Evolutionary conservation across 1,140 invertebrate species (phyloP), one percentile per base, ranked within the genome.

Genomic region (Eumeta japonica): DNA sequence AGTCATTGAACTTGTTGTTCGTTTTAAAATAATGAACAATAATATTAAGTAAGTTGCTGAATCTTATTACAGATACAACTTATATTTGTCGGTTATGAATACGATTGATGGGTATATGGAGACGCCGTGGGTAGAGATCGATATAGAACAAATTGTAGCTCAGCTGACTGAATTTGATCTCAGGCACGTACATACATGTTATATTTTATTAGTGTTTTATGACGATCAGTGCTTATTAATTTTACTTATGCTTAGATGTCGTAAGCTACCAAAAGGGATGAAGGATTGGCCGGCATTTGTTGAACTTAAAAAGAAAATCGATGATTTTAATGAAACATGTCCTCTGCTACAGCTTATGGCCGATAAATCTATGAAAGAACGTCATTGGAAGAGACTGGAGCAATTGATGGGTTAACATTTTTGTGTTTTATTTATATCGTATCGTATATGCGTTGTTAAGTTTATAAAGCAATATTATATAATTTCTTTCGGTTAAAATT

Each of bases 281-380:
- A 89, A 88, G 74, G 87, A 90, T 38, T 94, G 91, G 90, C 88
- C 88, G 2, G 92, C 91, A 0, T 95, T 81, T 65, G 83, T 87
- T 16, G 89, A 92, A 48, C 65, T 94, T 31, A 92, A 90, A 48
- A 89, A 88, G 45, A 92, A 89, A 60, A 92, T 95, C 46, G 90
- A 93, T 45, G 89, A 94, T 50, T 94, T 94, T 55, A 92, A 87
- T 56, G 87, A 92, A 56, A 89, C 86, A 36, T 91, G 90, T 55
- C 91, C 91, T 0, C 58, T 94, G 11, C 72, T 94, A 10, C 89
- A 93, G 59, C 58, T 94, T 41, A 94, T 95, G 91, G 86, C 89
- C 0, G 89, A 92, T 56, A 89, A 89, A 62, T 84, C 90, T 1
- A 92, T 94, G 90, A 92, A 92, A 67, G 82, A 86, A 9, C 76